These are phyloP conservation scores for Apogon hyalosoma DNA, from an alignment of 2,797 vertebrate species.

Conservation along the genomic window DNA sequence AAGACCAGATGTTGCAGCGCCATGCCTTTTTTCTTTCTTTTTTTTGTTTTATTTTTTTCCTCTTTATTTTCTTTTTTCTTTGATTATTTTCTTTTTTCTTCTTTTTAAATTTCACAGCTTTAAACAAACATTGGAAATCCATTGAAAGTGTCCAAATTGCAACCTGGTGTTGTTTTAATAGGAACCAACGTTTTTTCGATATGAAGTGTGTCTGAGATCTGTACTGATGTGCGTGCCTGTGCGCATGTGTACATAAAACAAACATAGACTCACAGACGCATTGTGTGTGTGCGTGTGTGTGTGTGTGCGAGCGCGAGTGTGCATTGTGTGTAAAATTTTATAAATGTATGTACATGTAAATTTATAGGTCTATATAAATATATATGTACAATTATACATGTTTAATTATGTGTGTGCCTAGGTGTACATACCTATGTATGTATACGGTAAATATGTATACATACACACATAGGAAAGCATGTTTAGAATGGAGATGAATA, in stretches of 20 bases:
- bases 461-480: slow-evolving; percentile 89
- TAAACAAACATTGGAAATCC: slow-evolving; percentile 89
- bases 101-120: slow-evolving; percentile 88
- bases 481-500: slow-evolving; percentile 86
- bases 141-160: slow-evolving; percentile 90
- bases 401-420: slow-evolving; percentile 89
- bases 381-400: slow-evolving; percentile 90
- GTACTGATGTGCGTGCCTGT: slow-evolving; percentile 79
- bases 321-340: slow-evolving; percentile 85
- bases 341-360: slow-evolving; percentile 90
- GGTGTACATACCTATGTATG: slow-evolving; percentile 87
- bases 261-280: slow-evolving; percentile 82
- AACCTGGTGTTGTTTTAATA: slow-evolving; percentile 92
- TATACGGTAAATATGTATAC: slow-evolving; percentile 87
- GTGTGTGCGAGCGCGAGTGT: slow-evolving; percentile 56
- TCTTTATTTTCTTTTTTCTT: slow-evolving; percentile 60
- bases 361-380: slow-evolving; percentile 91
- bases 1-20: slow-evolving; percentile 89
- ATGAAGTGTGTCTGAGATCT: slow-evolving; percentile 83
- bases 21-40: slow-evolving; percentile 85
- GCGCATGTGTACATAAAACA: slow-evolving; percentile 82
- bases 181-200: slow-evolving; percentile 86
- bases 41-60: slow-evolving; percentile 68
- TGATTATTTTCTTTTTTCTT: slow-evolving; percentile 23
- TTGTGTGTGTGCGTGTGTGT: slow-evolving; percentile 69